phyloP scores from a whole-genome alignment of 2,888 invertebrate genomes.

The Aradus depressus region DNA sequence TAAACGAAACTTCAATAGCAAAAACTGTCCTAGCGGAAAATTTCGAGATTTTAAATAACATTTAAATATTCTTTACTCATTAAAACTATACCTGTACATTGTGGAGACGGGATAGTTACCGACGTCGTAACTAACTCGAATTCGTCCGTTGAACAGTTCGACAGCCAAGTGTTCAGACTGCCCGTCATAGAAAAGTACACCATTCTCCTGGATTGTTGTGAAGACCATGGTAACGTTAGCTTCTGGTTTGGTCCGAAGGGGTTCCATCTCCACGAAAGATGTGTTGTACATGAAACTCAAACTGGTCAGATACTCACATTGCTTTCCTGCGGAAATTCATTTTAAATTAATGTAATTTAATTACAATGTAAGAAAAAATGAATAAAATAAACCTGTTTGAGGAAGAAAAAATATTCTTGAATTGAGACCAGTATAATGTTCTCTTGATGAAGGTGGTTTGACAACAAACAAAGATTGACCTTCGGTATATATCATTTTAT shows the following conservation, averaged over 20 bases:
- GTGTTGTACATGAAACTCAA: constrained; percentile 85
- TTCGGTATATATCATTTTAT: no score
- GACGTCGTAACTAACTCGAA: constrained; percentile 90
- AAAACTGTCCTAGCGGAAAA: no score
- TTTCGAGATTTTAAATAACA: no score
- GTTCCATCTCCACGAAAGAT: constrained; percentile 87
- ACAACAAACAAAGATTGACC: no score
- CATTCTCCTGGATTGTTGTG: constrained; percentile 79
- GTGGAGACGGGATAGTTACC: constrained; percentile 96
- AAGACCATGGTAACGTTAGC: constrained; percentile 91
- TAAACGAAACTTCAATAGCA: no score
- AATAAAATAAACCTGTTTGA: no score
- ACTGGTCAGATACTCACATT: constrained; percentile 90
- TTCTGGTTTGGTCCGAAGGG: constrained; percentile 75
- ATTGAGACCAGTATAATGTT: no score
- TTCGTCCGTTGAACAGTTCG: constrained; percentile 88
- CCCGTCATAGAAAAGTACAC: constrained; percentile 88
- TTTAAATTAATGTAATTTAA: no score
- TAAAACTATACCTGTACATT: constrained; percentile 93
- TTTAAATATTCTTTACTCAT: no score
- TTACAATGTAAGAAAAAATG: no score
- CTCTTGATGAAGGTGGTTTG: no score
- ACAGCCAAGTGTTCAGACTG: constrained; percentile 81
- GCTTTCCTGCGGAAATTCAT: constrained; percentile 62
- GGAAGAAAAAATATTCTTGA: no score